Evolutionary conservation across 2,797 vertebrate species (phyloP).

Genomic region (Orestias chungarensis): DNA sequence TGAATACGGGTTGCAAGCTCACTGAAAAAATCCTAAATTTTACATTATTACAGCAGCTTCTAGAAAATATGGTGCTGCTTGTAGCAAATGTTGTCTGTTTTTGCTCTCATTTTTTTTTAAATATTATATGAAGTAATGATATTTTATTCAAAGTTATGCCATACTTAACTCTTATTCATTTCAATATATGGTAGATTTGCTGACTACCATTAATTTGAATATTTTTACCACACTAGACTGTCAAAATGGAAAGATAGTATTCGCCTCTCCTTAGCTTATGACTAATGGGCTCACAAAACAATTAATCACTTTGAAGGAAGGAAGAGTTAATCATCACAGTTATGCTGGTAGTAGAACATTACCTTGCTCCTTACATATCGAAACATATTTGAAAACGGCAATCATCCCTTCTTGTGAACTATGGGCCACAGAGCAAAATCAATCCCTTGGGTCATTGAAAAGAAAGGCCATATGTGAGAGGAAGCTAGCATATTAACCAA

Average conservation of each 20-base stretch:
- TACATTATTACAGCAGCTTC: not conserved
- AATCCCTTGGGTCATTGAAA: conserved; percentile 76
- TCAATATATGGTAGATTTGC: not conserved
- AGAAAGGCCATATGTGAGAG: conserved; percentile 67
- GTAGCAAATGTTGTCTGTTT: too few species aligned
- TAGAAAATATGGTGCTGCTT: too few species aligned
- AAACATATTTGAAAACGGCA: conserved; percentile 81
- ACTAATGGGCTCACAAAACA: conserved; percentile 66
- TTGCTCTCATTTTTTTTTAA: too few species aligned
- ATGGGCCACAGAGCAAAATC: conserved; percentile 66
- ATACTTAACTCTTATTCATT: not conserved
- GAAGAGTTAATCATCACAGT: conserved; percentile 51
- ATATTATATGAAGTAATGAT: too few species aligned
- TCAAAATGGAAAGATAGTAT: conserved; percentile 36
- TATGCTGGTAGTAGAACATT: conserved; percentile 61
- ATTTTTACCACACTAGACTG: conserved; percentile 37
- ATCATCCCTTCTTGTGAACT: conserved; percentile 76
- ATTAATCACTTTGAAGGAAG: conserved; percentile 55
- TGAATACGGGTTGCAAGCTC: not conserved
- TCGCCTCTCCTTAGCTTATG: conserved; percentile 49
- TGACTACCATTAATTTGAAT: conserved; percentile 4
- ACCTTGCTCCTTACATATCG: conserved; percentile 74
- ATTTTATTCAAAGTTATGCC: not conserved
- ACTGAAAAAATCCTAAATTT: not conserved
- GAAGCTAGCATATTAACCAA: conserved; percentile 69